Evolutionary conservation across 2,888 invertebrate species (phyloP), one percentile per base, ranked within the genome.

Genomic region (Cephonodes hylas): DNA sequence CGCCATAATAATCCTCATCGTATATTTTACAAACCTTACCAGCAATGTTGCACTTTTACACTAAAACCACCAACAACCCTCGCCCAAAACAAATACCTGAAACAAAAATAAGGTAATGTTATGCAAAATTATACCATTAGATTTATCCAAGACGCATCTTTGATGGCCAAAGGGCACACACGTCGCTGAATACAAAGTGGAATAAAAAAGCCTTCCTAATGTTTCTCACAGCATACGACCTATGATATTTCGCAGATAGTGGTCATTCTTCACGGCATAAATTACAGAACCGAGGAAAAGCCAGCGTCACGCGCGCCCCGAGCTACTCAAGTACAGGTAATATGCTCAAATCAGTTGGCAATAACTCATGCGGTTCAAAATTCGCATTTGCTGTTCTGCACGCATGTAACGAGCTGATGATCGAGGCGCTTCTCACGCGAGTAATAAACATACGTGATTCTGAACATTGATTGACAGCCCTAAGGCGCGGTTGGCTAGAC

Each of bases 181-280:
- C n/a, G 45, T n/a, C 15, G 5, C n/a, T 61, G 61, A 61, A 61
- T 61, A 61, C 56, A 57, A 61, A 61, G 18, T 22, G 31, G 20
- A n/a, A n/a, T 10, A 18, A 61, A 44, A 61, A 61, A 44, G 27
- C 53, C 25, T 38, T 31, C n/a, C 63, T 65, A 64, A 64, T 62
- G 61, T 63, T 63, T 65, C 62, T 63, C 62, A 65, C 66, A 64
- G 66, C 66, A 63, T 73, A 72, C 77, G 77, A 79, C 77, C 77
- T 68, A 72, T 72, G 71, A 67, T 66, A 72, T 63, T 68, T 20
- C 66, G 69, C 72, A 76, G 76, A 79, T 79, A 74, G 75, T 82
- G 81, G 82, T 80, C 83, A 83, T 83, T 80, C 75, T 83, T 80
- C 76, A 75, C 69, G 66, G 68, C 70, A 77, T 77, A 83, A 84